A percentile compares a stretch with the other conserved stretches of the same genome.
phyloP scores from a whole-genome alignment of 2,888 invertebrate species.

The Cantharis nigra region DNA sequence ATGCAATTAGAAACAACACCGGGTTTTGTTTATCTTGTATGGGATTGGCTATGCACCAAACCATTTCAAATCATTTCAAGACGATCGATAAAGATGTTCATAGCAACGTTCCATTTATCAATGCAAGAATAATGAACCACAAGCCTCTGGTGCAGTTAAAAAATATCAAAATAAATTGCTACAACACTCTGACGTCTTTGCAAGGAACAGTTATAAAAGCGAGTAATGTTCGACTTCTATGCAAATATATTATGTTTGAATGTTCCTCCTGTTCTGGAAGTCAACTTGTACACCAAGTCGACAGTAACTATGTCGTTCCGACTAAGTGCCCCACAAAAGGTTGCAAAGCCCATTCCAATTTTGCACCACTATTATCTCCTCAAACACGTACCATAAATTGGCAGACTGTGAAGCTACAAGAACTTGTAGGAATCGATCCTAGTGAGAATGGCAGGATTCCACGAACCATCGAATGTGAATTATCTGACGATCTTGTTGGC shows the following conservation, averaged over 20 bases:
- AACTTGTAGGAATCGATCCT: constrained; percentile 71
- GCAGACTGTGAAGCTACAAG: constrained; percentile 84
- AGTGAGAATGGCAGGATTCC: constrained; percentile 74
- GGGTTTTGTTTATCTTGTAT: constrained; percentile 70
- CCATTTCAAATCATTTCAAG: constrained; percentile 45
- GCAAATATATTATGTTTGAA: constrained; percentile 77
- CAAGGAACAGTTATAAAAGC: constrained; percentile 86
- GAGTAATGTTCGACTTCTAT: constrained; percentile 72
- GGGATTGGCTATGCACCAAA: constrained; percentile 81
- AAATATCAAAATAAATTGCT: constrained; percentile 72
- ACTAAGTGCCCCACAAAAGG: constrained; percentile 61
- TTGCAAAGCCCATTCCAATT: constrained; percentile 65
- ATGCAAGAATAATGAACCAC: constrained; percentile 66
- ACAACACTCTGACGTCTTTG: constrained; percentile 77
- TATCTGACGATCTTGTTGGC: constrained; percentile 82
- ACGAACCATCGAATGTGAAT: constrained; percentile 82
- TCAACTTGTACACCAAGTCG: constrained; percentile 69
- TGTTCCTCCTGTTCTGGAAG: constrained; percentile 70
- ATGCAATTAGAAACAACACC: constrained; percentile 71
- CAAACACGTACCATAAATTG: constrained; percentile 75
- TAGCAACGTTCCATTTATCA: constrained; percentile 56
- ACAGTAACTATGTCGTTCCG: constrained; percentile 65
- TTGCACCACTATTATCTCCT: constrained; percentile 67
- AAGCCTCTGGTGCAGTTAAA: constrained; percentile 69
- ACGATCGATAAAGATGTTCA: constrained; percentile 17